phyloP scores from a whole-genome alignment of 2,888 invertebrate genomes.

The Neocrepidodera transversa region DNA sequence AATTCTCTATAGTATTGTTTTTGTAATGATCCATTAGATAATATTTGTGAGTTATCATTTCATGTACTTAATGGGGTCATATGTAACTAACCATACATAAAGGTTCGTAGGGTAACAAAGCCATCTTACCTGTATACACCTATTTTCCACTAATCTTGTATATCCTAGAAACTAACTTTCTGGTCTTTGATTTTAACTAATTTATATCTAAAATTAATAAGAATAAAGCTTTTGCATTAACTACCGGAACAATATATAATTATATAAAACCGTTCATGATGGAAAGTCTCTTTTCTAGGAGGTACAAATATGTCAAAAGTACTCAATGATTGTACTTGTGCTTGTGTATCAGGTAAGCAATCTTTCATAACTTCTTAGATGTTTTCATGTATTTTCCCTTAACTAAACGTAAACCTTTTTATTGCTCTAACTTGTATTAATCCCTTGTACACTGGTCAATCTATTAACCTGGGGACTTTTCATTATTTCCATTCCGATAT shows the following conservation, averaged over 20 bases:
- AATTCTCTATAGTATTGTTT: not conserved
- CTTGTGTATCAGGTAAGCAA: slow-evolving; percentile 37
- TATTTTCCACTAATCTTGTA: slow-evolving; percentile 16
- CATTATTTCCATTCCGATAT: slow-evolving; percentile 10
- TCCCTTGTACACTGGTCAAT: slow-evolving; percentile 35
- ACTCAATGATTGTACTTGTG: slow-evolving; percentile 35
- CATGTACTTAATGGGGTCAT: not conserved
- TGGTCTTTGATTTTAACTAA: too few relatives aligned
- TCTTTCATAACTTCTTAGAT: slow-evolving; percentile 8
- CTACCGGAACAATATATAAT: slow-evolving; percentile 14
- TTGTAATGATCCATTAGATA: not conserved
- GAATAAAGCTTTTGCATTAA: slow-evolving; percentile 15
- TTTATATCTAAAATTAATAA: slow-evolving; percentile 1
- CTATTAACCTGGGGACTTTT: slow-evolving; percentile 21
- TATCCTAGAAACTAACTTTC: slow-evolving; percentile 29
- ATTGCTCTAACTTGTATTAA: not conserved
- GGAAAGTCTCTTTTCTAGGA: slow-evolving; percentile 37
- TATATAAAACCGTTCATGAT: slow-evolving; percentile 6
- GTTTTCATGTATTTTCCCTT: not conserved
- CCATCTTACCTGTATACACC: slow-evolving; percentile 28
- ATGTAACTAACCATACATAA: slow-evolving; percentile 18
- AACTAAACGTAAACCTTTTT: not conserved
- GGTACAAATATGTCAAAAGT: slow-evolving; percentile 32
- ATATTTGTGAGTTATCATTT: not conserved
- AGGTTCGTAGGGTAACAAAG: not conserved